phyloP scores from a whole-genome alignment of 2,888 invertebrate species.

The Ceriagrion tenellum region DNA sequence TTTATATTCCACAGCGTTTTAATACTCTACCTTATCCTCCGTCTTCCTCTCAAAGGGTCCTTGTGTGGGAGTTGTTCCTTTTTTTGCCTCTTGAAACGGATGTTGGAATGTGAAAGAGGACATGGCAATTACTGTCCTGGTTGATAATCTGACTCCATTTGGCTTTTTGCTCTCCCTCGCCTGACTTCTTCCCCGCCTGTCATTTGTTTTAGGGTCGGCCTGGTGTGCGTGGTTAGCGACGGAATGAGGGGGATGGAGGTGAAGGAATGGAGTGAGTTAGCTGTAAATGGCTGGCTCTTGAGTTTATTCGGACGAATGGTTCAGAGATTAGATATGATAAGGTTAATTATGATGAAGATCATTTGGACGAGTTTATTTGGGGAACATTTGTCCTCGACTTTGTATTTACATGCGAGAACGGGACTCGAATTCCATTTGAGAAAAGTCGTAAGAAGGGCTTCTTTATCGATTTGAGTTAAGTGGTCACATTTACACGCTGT shows the following conservation, averaged over 20 bases:
- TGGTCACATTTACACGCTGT: not conserved
- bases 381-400: not conserved
- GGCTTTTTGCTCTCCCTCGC: not conserved
- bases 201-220: conserved; percentile 19
- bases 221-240: not conserved
- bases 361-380: conserved; percentile 7
- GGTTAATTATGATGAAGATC: conserved; percentile 3
- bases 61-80: not conserved
- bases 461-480: not conserved
- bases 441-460: not conserved
- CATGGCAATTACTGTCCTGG: conserved; percentile 43
- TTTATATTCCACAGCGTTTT: not conserved
- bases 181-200: not conserved
- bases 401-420: not conserved
- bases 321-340: not conserved
- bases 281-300: not conserved
- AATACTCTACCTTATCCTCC: not conserved
- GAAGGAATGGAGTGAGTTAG: not conserved
- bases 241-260: not conserved
- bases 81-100: conserved; percentile 10
- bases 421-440: not conserved
- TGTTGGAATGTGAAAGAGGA: conserved; percentile 31
- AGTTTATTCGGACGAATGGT: not conserved
- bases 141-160: conserved; percentile 58
- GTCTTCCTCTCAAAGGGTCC: not conserved